Base-by-base conservation (phyloP, 2,888 invertebrate species). In the Bellardia bayeri region DNA sequence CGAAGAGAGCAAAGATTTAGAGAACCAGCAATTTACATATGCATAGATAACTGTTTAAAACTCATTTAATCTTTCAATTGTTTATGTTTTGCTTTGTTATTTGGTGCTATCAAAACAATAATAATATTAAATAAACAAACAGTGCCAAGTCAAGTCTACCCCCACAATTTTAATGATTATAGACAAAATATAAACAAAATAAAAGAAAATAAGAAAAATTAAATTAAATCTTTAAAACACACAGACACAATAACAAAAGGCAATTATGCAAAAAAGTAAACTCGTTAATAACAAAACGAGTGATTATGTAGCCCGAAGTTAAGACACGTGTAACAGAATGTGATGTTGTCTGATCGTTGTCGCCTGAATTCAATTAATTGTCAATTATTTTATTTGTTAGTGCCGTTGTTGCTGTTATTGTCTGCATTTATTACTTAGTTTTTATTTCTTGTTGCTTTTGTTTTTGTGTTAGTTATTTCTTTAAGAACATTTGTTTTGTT, bases 321-420 rank as follows among this genome's bases (percentile, higher is more conserved):
- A 37, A 63, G 61, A 71, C 80, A 80, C 80, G 80, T 80, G 80
- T 37, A 49, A 51, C 49, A 69, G 37, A 61, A 61, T 79, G 51
- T 63, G 71, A 51, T 71, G 61, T 40, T 71, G 33, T 51, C 58
- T 69, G 79, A 58, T 79, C 45, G 45, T 14, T 79, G 79, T 68
- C 68, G 78, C 56, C 68, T 58, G 68, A n/a, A 45, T 40, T 5
- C 8, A 76, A 49, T 64, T 54, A 69, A 42, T 69, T 64, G 16
- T 16, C 45, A 85, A 75, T 75, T 45, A 63, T 75, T 68, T 69
- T 61, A n/a, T 51, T 75, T 68, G 13, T 63, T 61, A 7, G 23
- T 66, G 14, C 14, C 45, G 14, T 42, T 76, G 9, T 37, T 63
- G 16, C 40, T 54, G 11, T 4, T 66, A 14, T 71, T 66, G 68